Evolutionary conservation across 2,888 invertebrate genomes (phyloP).

Genomic region (Clistopyga incitator): DNA sequence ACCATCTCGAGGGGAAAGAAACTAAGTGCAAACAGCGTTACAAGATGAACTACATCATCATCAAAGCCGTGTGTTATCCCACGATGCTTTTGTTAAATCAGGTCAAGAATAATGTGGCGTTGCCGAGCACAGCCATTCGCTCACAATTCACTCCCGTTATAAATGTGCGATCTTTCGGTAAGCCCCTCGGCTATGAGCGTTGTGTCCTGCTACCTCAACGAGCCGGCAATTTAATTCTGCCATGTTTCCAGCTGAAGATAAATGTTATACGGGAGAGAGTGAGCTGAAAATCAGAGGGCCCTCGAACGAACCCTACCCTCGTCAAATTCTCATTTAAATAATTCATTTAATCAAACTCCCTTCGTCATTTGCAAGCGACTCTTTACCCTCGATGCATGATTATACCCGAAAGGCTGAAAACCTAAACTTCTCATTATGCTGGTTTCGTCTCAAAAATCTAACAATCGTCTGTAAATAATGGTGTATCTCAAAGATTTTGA

Average conservation of each 20-base stretch:
- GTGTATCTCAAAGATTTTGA: not conserved
- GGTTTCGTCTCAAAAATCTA: not conserved
- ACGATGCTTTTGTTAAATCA: constrained; percentile 20
- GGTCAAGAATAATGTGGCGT: constrained; percentile 8
- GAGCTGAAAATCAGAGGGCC: not conserved
- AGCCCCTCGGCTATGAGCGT: not conserved
- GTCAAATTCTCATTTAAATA: constrained; percentile 16
- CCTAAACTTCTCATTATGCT: not conserved
- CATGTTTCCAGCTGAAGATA: constrained; percentile 1
- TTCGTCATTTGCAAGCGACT: not conserved
- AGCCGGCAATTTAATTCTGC: constrained; percentile 15
- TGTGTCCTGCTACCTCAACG: constrained; percentile 1
- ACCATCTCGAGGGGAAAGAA: not conserved
- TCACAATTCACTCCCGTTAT: not conserved
- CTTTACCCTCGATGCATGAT: not conserved
- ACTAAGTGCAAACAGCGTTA: not conserved
- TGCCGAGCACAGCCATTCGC: not conserved
- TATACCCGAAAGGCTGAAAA: not conserved
- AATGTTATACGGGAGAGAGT: not conserved
- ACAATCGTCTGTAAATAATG: not conserved
- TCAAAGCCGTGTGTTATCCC: not conserved
- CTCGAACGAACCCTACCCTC: not conserved
- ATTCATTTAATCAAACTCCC: constrained; percentile 20
- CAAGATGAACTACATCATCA: constrained; percentile 2
- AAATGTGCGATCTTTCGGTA: constrained; percentile 4